Percentiles rank a stretch among this genome's conserved stretches.
Evolutionary conservation across 2,797 vertebrate species (phyloP).

Genomic region (Paratrypauchen microcephalus): DNA sequence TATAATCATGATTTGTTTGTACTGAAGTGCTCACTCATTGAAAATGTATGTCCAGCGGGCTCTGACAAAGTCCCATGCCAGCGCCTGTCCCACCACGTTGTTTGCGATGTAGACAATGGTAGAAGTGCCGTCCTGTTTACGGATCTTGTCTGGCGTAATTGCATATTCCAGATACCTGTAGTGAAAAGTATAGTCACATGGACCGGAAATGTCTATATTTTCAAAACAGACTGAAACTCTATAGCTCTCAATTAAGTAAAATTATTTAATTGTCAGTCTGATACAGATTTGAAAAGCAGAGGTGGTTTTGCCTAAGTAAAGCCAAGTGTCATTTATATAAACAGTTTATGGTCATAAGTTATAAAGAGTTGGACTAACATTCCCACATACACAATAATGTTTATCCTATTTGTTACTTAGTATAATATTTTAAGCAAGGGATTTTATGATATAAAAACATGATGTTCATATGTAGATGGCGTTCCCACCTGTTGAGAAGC

Average conservation of each 20-base stretch:
- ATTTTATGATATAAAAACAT: background rate
- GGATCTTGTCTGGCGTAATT: conserved; percentile 73
- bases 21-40: conserved; percentile 80
- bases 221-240: background rate
- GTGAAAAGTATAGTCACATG: background rate
- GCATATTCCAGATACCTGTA: conserved; percentile 85
- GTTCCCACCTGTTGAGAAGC: conserved; percentile 86
- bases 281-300: background rate
- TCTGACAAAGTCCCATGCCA: conserved; percentile 91
- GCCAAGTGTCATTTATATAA: background rate
- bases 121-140: conserved; percentile 88
- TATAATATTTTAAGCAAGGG: background rate
- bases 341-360: too few relatives aligned
- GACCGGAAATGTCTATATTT: background rate
- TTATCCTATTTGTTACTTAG: too few relatives aligned
- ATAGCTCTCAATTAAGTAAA: background rate
- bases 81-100: conserved; percentile 84
- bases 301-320: background rate
- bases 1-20: background rate
- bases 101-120: conserved; percentile 85
- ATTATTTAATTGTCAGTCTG: background rate
- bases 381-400: background rate
- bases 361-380: background rate
- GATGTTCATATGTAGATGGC: background rate
- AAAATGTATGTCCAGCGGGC: conserved; percentile 83